A percentile compares a stretch with the other conserved stretches of the same genome.
Conservation (phyloP, 2,888 invertebrate genomes). For the Nemapogon koenigi region DNA sequence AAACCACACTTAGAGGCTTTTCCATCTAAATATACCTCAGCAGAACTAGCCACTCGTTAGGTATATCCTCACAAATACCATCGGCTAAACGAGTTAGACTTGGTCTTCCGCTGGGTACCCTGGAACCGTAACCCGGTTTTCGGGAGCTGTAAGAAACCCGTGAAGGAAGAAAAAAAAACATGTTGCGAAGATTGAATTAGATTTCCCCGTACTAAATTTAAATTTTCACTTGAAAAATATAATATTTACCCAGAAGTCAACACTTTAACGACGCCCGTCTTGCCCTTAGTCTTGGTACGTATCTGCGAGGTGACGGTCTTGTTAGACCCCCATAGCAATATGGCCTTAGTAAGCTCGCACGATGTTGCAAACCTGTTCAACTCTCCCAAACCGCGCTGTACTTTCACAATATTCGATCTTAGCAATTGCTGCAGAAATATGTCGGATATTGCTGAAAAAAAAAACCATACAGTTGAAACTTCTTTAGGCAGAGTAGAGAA, state of each 20-base stretch:
- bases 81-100: no score
- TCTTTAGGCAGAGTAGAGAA: not conserved
- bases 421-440: conserved; percentile 60
- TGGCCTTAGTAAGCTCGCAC: conserved; percentile 64
- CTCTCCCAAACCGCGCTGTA: conserved; percentile 26
- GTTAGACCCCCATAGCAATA: conserved; percentile 66
- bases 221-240: no score
- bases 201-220: no score
- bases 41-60: no score
- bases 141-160: no score
- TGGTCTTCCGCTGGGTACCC: no score
- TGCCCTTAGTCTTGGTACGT: conserved; percentile 59
- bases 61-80: no score
- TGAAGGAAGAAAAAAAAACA: no score
- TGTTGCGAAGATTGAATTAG: no score
- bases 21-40: no score
- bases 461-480: conserved; percentile 1
- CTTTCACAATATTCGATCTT: conserved; percentile 41
- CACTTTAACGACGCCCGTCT: conserved; percentile 42
- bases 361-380: conserved; percentile 56
- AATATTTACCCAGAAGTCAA: conserved; percentile 59
- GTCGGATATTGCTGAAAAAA: conserved; percentile 54
- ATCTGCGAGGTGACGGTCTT: conserved; percentile 51
- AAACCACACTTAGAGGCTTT: no score
- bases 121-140: no score